Conservation (phyloP, 2,797 vertebrate genomes). For the Tapirus indicus region DNA sequence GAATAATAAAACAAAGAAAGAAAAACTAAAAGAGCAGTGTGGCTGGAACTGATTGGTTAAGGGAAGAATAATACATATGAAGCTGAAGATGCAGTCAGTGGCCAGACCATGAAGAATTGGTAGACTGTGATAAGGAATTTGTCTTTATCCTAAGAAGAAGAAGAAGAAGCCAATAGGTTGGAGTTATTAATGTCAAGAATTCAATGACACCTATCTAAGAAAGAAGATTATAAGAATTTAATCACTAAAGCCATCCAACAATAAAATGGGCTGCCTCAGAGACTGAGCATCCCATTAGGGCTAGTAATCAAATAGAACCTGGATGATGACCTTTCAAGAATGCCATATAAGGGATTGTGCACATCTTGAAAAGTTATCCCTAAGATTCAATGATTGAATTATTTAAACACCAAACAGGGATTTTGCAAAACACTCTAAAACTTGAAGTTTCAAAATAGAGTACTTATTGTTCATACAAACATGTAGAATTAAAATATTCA, state of each 20-base stretch:
- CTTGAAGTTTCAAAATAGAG: neutral
- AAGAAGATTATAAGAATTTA: constrained; percentile 14
- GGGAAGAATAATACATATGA: neutral
- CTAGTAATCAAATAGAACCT: neutral
- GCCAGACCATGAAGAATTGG: neutral
- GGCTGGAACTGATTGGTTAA: neutral
- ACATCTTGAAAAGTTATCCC: neutral
- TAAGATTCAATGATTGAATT: constrained; percentile 35
- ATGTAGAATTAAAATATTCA: constrained; percentile 14
- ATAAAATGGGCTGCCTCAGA: constrained; percentile 9
- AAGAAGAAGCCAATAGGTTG: neutral
- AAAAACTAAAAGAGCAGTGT: neutral
- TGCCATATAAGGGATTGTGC: neutral
- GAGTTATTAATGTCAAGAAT: neutral
- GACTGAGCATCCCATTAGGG: neutral
- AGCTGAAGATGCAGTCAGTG: neutral
- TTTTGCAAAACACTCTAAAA: neutral
- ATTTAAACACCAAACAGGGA: neutral
- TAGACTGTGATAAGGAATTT: neutral
- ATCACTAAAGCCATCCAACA: neutral
- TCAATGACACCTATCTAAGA: neutral
- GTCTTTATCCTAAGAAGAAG: constrained; percentile 12
- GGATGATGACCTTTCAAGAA: neutral
- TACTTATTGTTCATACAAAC: constrained; percentile 10
- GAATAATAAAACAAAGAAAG: neutral